phyloP scores from a whole-genome alignment of 2,888 invertebrate species.

The Chloromyia formosa region DNA sequence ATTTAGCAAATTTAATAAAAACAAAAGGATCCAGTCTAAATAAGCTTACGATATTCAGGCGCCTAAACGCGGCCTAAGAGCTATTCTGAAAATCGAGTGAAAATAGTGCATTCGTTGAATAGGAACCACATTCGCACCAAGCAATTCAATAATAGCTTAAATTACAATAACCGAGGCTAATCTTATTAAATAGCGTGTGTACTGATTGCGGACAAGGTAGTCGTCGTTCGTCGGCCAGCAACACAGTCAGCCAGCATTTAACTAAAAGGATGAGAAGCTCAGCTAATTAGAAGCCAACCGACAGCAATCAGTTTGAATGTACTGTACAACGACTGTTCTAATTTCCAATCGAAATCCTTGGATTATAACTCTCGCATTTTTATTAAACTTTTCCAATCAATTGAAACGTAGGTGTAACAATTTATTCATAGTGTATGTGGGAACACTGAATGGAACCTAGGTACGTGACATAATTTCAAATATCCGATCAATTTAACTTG shows the following conservation, averaged over 20 bases:
- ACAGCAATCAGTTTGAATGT: constrained; percentile 1
- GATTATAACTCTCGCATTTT: constrained; percentile 4
- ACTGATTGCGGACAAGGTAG: neutral
- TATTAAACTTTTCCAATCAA: constrained; percentile 42
- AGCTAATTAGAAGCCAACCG: neutral
- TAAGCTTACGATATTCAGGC: no score
- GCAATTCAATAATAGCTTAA: neutral
- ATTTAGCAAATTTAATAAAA: no score
- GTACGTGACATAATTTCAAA: constrained; percentile 39
- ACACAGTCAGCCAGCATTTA: neutral
- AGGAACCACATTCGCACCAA: neutral
- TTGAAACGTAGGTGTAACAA: constrained; percentile 12
- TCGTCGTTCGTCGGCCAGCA: neutral
- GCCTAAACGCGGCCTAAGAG: no score
- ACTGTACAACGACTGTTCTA: neutral
- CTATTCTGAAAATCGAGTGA: no score
- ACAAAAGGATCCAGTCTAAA: no score
- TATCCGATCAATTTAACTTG: constrained; percentile 27
- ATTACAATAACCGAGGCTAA: constrained; percentile 6
- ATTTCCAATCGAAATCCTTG: neutral
- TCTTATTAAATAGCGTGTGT: constrained; percentile 5
- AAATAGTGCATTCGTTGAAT: no score
- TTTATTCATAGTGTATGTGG: constrained; percentile 8
- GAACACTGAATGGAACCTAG: neutral
- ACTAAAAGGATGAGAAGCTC: neutral